These are phyloP conservation scores for Aythya fuligula DNA, from an alignment of 2,797 vertebrate species.

Conservation along the genomic window DNA sequence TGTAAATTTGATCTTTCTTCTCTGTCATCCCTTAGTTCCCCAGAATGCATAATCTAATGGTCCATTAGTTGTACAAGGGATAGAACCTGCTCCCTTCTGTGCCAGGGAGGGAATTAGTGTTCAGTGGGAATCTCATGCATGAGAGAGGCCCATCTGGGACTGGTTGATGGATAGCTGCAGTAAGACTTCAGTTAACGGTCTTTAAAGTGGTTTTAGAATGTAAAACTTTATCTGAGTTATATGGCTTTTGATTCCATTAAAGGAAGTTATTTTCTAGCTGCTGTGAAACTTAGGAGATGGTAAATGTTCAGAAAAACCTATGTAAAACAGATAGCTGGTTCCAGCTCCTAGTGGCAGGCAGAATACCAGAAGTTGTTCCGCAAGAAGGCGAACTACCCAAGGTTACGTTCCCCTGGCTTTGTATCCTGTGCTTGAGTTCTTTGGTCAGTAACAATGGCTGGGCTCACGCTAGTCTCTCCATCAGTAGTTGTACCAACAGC, in stretches of 20 bases:
- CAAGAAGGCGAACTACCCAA: neutral
- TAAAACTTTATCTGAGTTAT: slow-evolving; percentile 11
- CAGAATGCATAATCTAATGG: neutral
- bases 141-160: slow-evolving; percentile 8
- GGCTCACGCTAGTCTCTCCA: neutral
- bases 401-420: neutral
- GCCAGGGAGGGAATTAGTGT: neutral
- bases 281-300: neutral
- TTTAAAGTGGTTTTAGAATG: slow-evolving; percentile 18
- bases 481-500: neutral
- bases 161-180: neutral
- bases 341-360: neutral
- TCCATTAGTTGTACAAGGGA: neutral
- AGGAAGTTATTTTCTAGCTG: neutral
- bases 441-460: neutral
- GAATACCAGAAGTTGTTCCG: neutral
- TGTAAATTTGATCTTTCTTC: neutral
- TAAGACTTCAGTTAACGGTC: neutral
- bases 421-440: neutral
- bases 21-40: neutral
- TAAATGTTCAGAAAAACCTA: neutral
- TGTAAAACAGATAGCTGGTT: neutral
- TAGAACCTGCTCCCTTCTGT: neutral
- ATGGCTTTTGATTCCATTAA: slow-evolving; percentile 5
- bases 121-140: neutral